Evolutionary conservation across 2,797 vertebrate species (phyloP), one percentile per base, ranked within the genome.

Genomic region (Lepus oiostolus): DNA sequence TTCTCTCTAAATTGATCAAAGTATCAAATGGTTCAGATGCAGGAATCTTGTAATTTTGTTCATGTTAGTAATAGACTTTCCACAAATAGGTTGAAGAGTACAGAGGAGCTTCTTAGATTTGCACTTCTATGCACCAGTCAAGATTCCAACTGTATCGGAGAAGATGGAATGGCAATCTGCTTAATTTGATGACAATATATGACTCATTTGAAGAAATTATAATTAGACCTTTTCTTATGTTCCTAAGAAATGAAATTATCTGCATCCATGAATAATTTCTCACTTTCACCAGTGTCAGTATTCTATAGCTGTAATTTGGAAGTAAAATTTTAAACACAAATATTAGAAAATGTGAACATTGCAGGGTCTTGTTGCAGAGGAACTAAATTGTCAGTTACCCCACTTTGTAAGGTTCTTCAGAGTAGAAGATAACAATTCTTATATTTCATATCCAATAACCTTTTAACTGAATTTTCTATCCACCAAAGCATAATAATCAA

Each of bases 181-280:
- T 77, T 72, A 68, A 10, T 62, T 81, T 95, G 52, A 84, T 91
- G 28, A 72, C 7, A 54, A 74, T 67, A 35, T 32, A 54, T 91
- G 54, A 1, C 7, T 93, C 22, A 75, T 84, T 88, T 87, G 42
- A 91, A 80, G 60, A 88, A 87, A 24, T 85, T 86, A 54, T 76
- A 90, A 88, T 89, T 90, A 88, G 19, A 79, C 16, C 17, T 14
- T 4, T 79, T 90, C 17, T 67, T 68, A 80, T 71, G 42, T 93
- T 95, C 9, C 24, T 19, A 86, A 75, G 63, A 21, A 32, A 47
- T 82, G 21, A 16, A 77, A 58, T 76, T 87, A 58, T 62, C 17
- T 60, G 19, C 7, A 50, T 84, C 26, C 84, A 0, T 82, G 6
- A 81, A 26, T 87, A 24, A 80, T 32, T 58, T 38, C 9, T 86